Evolutionary conservation across 2,113 vertebrate species (phyloP).

Genomic region (Periophthalmus modestus): DNA sequence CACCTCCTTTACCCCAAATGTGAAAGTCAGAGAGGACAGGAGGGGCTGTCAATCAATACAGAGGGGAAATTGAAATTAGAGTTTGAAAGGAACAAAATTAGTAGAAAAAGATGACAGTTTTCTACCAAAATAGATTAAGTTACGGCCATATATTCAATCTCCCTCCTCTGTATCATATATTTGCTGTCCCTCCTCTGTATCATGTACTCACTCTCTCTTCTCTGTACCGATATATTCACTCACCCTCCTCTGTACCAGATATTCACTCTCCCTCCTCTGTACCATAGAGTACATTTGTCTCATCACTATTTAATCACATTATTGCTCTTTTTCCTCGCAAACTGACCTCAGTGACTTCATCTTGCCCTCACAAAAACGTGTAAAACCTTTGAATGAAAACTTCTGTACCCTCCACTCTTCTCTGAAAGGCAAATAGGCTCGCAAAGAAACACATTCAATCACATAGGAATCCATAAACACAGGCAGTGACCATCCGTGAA

Average conservation of each 20-base stretch:
- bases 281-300: too few relatives aligned
- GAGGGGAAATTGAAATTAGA: neutral
- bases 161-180: too few relatives aligned
- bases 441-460: neutral
- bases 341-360: neutral
- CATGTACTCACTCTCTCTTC: too few relatives aligned
- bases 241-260: too few relatives aligned
- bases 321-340: too few relatives aligned
- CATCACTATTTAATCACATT: too few relatives aligned
- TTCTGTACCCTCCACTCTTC: neutral
- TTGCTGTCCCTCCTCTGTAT: too few relatives aligned
- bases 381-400: neutral
- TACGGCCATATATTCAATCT: neutral
- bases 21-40: neutral
- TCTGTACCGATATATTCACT: too few relatives aligned
- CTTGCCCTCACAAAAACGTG: neutral
- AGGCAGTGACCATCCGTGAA: neutral
- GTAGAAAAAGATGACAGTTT: neutral
- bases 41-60: neutral
- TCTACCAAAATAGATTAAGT: neutral
- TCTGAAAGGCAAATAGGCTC: conserved; percentile 17
- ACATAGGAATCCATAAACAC: neutral
- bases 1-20: neutral
- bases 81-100: neutral
- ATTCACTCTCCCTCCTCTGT: too few relatives aligned